Evolutionary conservation across 1,140 invertebrate genomes (phyloP), one percentile per base, ranked within the genome.

Genomic region (Drosophila nigrodunni): DNA sequence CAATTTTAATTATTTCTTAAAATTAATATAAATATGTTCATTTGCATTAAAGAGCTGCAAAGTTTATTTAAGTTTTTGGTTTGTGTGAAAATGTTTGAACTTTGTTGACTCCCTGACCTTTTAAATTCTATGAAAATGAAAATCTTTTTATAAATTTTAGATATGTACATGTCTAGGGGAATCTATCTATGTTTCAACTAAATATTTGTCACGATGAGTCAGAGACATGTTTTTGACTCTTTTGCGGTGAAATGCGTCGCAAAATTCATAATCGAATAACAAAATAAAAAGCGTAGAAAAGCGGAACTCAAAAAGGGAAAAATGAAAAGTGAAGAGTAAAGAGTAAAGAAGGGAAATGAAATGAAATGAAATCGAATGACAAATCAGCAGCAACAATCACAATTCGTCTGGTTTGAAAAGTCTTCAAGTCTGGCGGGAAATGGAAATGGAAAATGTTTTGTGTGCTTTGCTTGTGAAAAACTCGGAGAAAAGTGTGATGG

Each of bases 381-480:
- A 85, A 85, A 85, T 78, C 82, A 77, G 68, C 65, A 64, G 50
- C 61, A 25, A 47, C 44, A 54, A 76, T 78, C 52, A 55, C 71
- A 72, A 69, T 82, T 82, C 43, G 62, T 82, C 69, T 73, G 64
- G 62, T 35, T 49, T 55, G 65, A 46, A 74, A 61, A 58, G 60
- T 72, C 35, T 10, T 61, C 59, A 59, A 65, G 69, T 72, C 60
- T 58, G 30, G 50, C 60, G 43, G 30, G 34, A 30, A 18, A 7
- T 25, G 30, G 0, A 11, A 35, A 15, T 15, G 15, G 15, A 30
- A 54, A 5, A 7, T 30, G 21, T 18, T 13, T 11, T 1, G 34
- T 1, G 34, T 6, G 7, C 15, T 15, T 15, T 15, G 15, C 15
- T 15, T 15, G 15, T 15, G 15, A 3, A 13, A 39, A 41, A 41